phyloP scores from a whole-genome alignment of 92 coral and sea anemone genomes.

The Palythoa grandis region DNA sequence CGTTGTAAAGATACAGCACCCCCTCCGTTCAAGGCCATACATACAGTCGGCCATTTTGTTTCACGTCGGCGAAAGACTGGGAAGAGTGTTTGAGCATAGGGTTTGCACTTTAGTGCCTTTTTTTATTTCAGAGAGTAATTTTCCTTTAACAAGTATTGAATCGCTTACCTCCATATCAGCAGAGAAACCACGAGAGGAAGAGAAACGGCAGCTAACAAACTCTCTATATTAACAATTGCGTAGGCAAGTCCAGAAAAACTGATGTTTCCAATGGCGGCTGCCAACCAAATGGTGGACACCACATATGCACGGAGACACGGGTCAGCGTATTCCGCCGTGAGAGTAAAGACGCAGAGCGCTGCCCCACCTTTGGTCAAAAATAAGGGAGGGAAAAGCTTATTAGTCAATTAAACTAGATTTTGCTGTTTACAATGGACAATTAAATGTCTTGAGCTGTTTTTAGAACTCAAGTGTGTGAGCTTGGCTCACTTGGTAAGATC shows the following conservation, averaged over 20 bases:
- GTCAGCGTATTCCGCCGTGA: constrained; percentile 77
- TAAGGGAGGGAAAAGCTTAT: not conserved
- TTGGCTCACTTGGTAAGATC: too few species aligned
- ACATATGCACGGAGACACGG: constrained; percentile 63
- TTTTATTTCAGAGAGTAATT: not conserved
- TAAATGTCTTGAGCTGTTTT: too few species aligned
- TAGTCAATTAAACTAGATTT: not conserved
- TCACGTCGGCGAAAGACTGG: too few species aligned
- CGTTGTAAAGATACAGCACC: too few species aligned
- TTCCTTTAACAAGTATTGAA: not conserved
- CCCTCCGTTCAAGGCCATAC: too few species aligned
- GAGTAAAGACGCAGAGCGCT: constrained; percentile 53
- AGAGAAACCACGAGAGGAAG: constrained; percentile 63
- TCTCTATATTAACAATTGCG: constrained; percentile 50
- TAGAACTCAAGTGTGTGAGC: too few species aligned
- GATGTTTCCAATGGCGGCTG: constrained; percentile 59
- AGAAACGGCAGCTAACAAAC: constrained; percentile 53
- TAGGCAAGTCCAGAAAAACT: constrained; percentile 72
- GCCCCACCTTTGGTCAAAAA: constrained; percentile 60
- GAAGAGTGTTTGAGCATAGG: too few species aligned
- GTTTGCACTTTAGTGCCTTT: too few species aligned
- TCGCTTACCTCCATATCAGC: constrained; percentile 67
- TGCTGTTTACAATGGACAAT: too few species aligned
- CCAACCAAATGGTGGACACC: constrained; percentile 61
- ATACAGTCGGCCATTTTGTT: too few species aligned